Conservation (phyloP, 2,888 invertebrate genomes). For the Epinotia demarniana region DNA sequence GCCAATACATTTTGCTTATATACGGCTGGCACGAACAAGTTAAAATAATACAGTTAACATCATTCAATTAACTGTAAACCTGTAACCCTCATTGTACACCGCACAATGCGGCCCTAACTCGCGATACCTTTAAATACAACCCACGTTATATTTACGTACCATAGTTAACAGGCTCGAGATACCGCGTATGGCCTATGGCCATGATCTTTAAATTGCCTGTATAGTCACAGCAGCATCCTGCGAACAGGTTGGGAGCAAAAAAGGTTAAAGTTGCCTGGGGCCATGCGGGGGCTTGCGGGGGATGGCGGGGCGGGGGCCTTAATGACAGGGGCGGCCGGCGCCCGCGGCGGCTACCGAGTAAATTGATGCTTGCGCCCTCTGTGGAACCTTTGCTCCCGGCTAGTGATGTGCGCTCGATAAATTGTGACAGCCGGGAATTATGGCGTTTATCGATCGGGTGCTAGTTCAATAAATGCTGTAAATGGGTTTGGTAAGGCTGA, state of each 20-base stretch:
- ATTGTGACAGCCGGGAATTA: slow-evolving; percentile 68
- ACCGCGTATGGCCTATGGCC: slow-evolving; percentile 80
- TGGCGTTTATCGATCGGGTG: slow-evolving; percentile 58
- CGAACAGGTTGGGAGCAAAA: slow-evolving; percentile 84
- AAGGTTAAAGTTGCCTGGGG: slow-evolving; percentile 79
- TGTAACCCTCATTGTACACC: slow-evolving; percentile 29
- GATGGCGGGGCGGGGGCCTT: slow-evolving; percentile 58
- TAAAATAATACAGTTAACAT: slow-evolving; percentile 17
- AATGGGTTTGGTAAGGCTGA: slow-evolving; percentile 31
- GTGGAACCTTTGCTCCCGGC: slow-evolving; percentile 82
- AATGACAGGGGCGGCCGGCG: slow-evolving; percentile 84
- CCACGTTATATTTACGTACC: slow-evolving; percentile 69
- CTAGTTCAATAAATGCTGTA: slow-evolving; percentile 47
- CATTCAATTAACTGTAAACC: slow-evolving; percentile 30
- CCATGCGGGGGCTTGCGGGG: slow-evolving; percentile 50
- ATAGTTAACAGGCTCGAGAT: slow-evolving; percentile 70
- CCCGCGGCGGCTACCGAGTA: slow-evolving; percentile 83
- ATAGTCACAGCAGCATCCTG: slow-evolving; percentile 75
- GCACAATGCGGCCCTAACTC: slow-evolving; percentile 47
- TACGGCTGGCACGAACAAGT: background rate
- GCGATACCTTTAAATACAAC: slow-evolving; percentile 62
- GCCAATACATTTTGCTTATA: background rate
- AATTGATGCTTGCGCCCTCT: slow-evolving; percentile 83
- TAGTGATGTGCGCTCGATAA: slow-evolving; percentile 80
- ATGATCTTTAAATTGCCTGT: slow-evolving; percentile 77